Percentiles rank a stretch among this genome's conserved stretches.
Evolutionary conservation across 2,797 vertebrate species (phyloP).

Genomic region (Acropternis orthonyx): DNA sequence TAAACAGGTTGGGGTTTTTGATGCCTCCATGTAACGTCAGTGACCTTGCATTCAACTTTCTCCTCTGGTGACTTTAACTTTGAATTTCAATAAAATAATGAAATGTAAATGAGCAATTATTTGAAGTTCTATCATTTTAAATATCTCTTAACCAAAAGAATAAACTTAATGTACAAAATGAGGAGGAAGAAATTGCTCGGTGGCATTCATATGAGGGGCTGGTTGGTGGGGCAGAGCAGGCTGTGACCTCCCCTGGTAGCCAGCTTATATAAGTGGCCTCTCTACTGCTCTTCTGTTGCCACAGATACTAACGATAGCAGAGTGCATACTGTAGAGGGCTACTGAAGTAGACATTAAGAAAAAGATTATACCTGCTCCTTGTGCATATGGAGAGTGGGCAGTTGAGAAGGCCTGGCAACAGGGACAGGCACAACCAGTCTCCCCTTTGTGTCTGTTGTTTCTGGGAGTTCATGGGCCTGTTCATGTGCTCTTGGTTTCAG

Average conservation of each 20-base stretch:
- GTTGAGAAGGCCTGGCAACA: neutral
- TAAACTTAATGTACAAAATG: neutral
- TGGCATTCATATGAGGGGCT: neutral
- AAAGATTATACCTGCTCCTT: neutral
- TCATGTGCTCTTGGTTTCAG: neutral
- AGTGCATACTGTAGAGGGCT: neutral
- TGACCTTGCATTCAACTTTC: neutral
- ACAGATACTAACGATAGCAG: neutral
- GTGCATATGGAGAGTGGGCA: neutral
- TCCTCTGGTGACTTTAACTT: neutral
- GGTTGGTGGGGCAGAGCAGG: neutral
- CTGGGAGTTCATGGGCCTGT: neutral
- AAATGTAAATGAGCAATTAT: neutral
- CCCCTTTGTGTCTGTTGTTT: neutral
- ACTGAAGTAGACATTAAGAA: neutral
- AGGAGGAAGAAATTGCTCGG: neutral
- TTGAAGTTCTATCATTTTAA: neutral
- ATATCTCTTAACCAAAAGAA: neutral
- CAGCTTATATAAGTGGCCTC: neutral
- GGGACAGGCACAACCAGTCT: neutral
- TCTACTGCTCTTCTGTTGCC: neutral
- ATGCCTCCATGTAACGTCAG: neutral
- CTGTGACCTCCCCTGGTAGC: neutral
- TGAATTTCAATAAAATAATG: neutral
- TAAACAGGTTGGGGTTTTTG: neutral